Evolutionary conservation across 1,140 invertebrate species (phyloP), one percentile per base, ranked within the genome.

Genomic region (Apis florea): DNA sequence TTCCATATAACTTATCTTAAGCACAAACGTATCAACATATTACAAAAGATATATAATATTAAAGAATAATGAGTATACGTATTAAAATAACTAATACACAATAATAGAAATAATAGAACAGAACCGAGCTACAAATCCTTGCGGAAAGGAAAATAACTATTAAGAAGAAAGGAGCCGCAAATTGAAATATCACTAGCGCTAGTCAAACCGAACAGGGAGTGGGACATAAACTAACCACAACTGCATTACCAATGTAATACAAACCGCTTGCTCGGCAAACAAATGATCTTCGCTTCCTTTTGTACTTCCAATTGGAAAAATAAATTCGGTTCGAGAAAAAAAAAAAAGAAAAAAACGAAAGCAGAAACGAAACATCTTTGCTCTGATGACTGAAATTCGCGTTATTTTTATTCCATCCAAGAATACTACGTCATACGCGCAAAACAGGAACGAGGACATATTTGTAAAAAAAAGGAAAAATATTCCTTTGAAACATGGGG

Each of bases 171-270:
- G 66, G 9, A n/a, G 51, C 21, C 12, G 40, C 15, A 49, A 68
- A 51, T 26, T 68, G 67, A 51, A 68, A 68, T 68, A 68, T 68
- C 15, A 51, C n/a, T 31, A 63, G 24, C 31, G 15, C 61, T 19
- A 26, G 61, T 31, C 47, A 49, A 9, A 24, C 13, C 51, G 11
- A 54, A 53, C n/a, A 21, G 15, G 17, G 67, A 13, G 47, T 5
- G 15, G 63, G 40, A 21, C 63, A 26, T 31, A 49, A 68, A n/a
- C 47, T 17, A 68, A 68, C 47, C 67, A 24, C 67, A 68, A 51
- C 47, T 68, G 67, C 26, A 51, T 49, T 51, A 51, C 67, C 24
- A 24, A n/a, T 24, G n/a, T 68, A 70, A 70, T 40, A 40, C 8
- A 40, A 21, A 10, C 19, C 21, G 26, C 15, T 17, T 31, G 61